Evolutionary conservation across 2,113 vertebrate species (phyloP), one percentile per base, ranked within the genome.

Genomic region (Catharus fuscescens): DNA sequence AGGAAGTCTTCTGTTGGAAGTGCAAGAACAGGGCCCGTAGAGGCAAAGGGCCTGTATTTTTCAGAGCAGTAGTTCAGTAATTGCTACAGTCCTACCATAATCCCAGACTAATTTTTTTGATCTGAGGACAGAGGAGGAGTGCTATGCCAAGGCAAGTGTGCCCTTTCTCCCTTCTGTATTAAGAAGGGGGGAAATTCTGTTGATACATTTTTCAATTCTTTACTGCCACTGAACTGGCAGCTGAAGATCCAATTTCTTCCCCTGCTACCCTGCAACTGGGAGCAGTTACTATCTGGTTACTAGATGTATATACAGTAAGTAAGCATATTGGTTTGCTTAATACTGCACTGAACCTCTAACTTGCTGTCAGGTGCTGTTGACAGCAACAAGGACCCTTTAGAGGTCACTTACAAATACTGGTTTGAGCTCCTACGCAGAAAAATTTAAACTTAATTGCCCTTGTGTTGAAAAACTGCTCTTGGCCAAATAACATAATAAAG

Each of bases 231-330:
- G 29, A 60, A 31, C 38, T 36, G 12, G 23, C 59, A 78, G 34
- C 47, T 54, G 65, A 79, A 62, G 18, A 67, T 18, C 9, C 0
- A 1, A 38, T 38, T 32, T 32, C 16, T 34, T 71, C 18, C 13
- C 7, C 15, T 44, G 20, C 23, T 34, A 6, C 29, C 32, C 44
- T 66, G 29, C 32, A 21, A 47, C 13, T 15, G 9, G 20, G 53
- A 79, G 44, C 23, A 54, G 44, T 32, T 19, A 13, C 32, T 74
- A 9, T 25, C 23, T 62, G 28, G 8, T 54, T 13, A 13, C 32
- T 67, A 29, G 7, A 3, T 1, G 1, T 12, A 9, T 9, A 7
- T 8, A 4, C 8, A 34, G 15, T 10, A 24, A 50, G 3, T 6
- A 59, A 45, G 47, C 23, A 38, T 11, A 8, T 10, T 28, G 38